Evolutionary conservation across 2,113 vertebrate genomes (phyloP).

Genomic region (Rhizomys pruinosus): DNA sequence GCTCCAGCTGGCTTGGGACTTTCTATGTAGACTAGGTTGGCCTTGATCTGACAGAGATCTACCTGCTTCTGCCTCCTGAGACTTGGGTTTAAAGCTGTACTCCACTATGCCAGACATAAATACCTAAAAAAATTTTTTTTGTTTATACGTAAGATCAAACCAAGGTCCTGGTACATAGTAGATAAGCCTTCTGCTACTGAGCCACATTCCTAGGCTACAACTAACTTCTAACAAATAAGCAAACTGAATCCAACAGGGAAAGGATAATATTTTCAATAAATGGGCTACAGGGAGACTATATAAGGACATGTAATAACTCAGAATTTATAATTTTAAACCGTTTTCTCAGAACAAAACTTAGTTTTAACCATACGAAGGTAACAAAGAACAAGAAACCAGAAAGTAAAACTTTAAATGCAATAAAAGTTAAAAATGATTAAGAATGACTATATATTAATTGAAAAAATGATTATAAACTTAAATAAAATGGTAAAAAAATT

Average conservation of each 20-base stretch:
- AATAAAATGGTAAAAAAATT: slow-evolving; percentile 35
- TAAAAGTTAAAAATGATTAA: slow-evolving; percentile 14
- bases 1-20: no score
- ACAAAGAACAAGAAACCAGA: background rate
- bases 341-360: slow-evolving; percentile 35
- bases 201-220: background rate
- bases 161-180: background rate
- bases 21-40: no score
- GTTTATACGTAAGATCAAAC: background rate
- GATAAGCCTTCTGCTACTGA: background rate
- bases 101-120: no score
- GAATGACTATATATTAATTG: slow-evolving; percentile 8
- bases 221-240: background rate
- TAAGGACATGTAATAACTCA: background rate
- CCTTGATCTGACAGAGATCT: no score
- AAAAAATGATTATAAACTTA: slow-evolving; percentile 25
- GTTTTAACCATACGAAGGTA: slow-evolving; percentile 15
- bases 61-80: no score
- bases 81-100: no score
- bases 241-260: slow-evolving; percentile 20
- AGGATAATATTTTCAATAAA: slow-evolving; percentile 35
- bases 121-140: no score
- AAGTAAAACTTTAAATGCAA: slow-evolving; percentile 16
- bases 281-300: background rate
- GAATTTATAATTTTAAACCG: background rate